Conservation (phyloP, 1,140 invertebrate genomes). For the Drosophila lacertosa region DNA sequence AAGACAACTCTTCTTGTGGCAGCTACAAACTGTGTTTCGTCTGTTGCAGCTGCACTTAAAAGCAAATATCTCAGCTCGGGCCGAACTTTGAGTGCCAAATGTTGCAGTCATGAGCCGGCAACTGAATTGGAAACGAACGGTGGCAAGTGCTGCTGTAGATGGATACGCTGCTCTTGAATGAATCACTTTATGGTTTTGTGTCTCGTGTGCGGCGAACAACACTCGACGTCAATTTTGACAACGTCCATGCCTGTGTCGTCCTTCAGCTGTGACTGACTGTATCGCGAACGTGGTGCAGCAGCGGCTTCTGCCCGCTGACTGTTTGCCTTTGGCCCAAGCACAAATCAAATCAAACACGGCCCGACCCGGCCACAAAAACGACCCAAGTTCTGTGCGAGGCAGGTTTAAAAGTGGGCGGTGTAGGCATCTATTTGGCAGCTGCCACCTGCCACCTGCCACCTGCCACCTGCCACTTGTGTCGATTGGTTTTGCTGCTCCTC, state of each 20-base stretch:
- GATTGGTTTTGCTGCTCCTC: conserved; percentile 14
- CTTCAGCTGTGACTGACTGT: not conserved
- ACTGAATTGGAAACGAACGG: too few species aligned
- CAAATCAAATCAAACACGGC: conserved; percentile 19
- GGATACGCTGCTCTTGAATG: not conserved
- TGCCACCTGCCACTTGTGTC: conserved; percentile 13
- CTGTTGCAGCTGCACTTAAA: too few species aligned
- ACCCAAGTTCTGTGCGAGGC: not conserved
- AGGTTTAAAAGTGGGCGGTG: not conserved
- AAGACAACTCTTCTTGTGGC: too few species aligned
- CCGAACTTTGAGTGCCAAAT: too few species aligned
- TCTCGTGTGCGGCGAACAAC: not conserved
- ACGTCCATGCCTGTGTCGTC: conserved; percentile 1
- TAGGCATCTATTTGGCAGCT: not conserved
- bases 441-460: conserved; percentile 7
- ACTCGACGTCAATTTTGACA: not conserved
- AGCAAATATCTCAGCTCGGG: too few species aligned
- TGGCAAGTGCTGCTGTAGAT: not conserved
- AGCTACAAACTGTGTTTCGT: too few species aligned
- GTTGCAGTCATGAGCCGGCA: too few species aligned
- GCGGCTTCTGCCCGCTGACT: conserved; percentile 1
- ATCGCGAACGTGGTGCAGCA: not conserved
- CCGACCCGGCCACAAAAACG: not conserved
- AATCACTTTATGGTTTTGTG: not conserved
- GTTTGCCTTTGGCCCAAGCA: conserved; percentile 1